Evolutionary conservation across 2,113 vertebrate species (phyloP).

Genomic region (Takifugu bimaculatus): DNA sequence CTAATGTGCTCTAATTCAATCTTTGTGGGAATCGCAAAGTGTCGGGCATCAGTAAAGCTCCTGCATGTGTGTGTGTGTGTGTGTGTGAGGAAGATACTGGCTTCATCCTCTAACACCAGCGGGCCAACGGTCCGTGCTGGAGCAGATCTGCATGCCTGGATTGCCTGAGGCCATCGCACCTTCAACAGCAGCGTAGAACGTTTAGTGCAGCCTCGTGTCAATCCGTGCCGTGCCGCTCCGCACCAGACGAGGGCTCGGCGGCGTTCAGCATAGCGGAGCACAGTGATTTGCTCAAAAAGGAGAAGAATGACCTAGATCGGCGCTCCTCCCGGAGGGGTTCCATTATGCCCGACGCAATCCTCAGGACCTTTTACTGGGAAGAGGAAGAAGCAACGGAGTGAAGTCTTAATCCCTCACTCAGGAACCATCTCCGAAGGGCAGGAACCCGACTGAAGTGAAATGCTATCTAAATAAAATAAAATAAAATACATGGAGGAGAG

Average conservation of each 20-base stretch:
- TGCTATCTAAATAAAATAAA: constrained; percentile 1
- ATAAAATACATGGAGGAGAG: neutral
- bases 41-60: constrained; percentile 37
- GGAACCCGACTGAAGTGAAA: neutral
- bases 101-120: constrained; percentile 30
- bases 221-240: too few relatives aligned
- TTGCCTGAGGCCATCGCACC: neutral
- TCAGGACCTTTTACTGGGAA: constrained; percentile 33
- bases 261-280: constrained; percentile 21
- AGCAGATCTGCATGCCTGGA: constrained; percentile 18
- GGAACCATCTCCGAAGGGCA: constrained; percentile 52
- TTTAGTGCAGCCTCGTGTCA: neutral
- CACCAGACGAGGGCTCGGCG: too few relatives aligned
- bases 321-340: constrained; percentile 37
- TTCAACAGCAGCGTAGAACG: neutral
- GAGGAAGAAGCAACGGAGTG: constrained; percentile 48
- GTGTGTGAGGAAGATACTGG: constrained; percentile 12
- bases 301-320: constrained; percentile 43
- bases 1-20: constrained; percentile 61
- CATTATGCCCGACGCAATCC: constrained; percentile 50
- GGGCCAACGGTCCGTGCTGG: constrained; percentile 33
- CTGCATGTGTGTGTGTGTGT: constrained; percentile 7
- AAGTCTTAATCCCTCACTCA: constrained; percentile 55
- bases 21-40: constrained; percentile 50
- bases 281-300: constrained; percentile 28